phyloP scores from a whole-genome alignment of 2,797 vertebrate genomes.

The Brotula barbata region DNA sequence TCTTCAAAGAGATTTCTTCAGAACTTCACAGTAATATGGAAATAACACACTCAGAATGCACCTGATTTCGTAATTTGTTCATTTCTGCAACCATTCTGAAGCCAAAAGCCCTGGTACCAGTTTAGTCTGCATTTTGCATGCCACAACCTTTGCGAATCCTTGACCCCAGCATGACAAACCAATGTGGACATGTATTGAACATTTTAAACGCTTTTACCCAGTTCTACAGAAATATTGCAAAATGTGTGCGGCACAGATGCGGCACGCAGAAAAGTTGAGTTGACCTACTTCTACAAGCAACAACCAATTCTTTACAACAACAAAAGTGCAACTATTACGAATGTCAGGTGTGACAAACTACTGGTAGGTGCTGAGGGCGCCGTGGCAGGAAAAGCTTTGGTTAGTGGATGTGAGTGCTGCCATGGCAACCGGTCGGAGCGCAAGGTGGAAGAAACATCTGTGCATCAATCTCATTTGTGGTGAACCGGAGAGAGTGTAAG shows the following conservation, averaged over 20 bases:
- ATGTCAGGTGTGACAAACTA: constrained; percentile 1
- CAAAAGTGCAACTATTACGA: constrained; percentile 10
- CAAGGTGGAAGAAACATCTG: constrained; percentile 28
- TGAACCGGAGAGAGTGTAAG: constrained; percentile 22
- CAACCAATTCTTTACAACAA: too few relatives aligned
- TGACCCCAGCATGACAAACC: too few relatives aligned
- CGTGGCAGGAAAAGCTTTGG: constrained; percentile 13
- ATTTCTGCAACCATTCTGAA: too few relatives aligned
- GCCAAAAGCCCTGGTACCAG: too few relatives aligned
- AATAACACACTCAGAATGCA: too few relatives aligned
- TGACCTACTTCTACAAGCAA: constrained; percentile 13
- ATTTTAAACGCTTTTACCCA: too few relatives aligned
- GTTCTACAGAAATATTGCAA: constrained; percentile 7
- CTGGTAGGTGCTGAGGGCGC: not conserved
- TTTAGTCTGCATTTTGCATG: too few relatives aligned
- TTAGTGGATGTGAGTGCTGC: constrained; percentile 9
- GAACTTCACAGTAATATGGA: too few relatives aligned
- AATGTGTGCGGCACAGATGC: constrained; percentile 1
- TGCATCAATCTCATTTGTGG: constrained; percentile 15
- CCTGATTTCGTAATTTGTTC: too few relatives aligned
- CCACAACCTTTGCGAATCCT: too few relatives aligned
- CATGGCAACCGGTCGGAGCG: not conserved
- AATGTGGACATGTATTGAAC: too few relatives aligned
- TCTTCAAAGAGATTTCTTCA: too few relatives aligned
- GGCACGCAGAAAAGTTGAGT: not conserved